Base-by-base conservation (phyloP, 2,888 invertebrate species). In the Matsumyia berberina region DNA sequence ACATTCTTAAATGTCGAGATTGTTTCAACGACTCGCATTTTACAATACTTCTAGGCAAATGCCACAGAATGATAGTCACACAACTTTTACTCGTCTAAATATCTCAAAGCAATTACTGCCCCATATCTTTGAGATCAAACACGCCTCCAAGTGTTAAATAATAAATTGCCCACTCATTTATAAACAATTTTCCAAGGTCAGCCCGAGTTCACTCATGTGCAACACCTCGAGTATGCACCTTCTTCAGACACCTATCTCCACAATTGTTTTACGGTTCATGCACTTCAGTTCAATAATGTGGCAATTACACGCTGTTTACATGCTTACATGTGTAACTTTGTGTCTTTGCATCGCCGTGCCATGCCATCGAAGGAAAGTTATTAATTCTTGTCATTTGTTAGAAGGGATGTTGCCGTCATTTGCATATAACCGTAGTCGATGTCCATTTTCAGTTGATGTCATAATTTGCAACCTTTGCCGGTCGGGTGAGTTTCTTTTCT, bases 391-490 rank as follows among this genome's bases (percentile, higher is more conserved):
- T 67, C 82, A 55, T 72, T 66, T 60, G 37, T 49, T 9, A 11
- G 17, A 53, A 67, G 67, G 66, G 78, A 78, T 73, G 66, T 82
- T 19, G 8, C 49, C 35, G 19, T 58, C 58, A 58, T 58, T 73
- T 67, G 66, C 66, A 58, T 73, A 66, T 58, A 66, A 24, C 24
- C 24, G 4, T 24, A 31, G 44, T 35, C 37, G 37, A 37, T 11
- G 12, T 31, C 15, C 29, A 51, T 33, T 44, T 62, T 19, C 29
- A 31, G 35, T 44, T 73, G 35, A 57, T 79, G 74, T 69, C 51
- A 79, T 85, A 74, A 85, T 74, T 69, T 33, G 67, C 78, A 79
- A 79, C 83, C 83, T 85, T 85, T 85, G 46, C 51, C 64, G 73
- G 69, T 85, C 69, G 64, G 55, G 42, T 69, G 69, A 24, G 74